Evolutionary conservation across 2,797 vertebrate genomes (phyloP).

Genomic region (Oceanodroma leucorhoa): DNA sequence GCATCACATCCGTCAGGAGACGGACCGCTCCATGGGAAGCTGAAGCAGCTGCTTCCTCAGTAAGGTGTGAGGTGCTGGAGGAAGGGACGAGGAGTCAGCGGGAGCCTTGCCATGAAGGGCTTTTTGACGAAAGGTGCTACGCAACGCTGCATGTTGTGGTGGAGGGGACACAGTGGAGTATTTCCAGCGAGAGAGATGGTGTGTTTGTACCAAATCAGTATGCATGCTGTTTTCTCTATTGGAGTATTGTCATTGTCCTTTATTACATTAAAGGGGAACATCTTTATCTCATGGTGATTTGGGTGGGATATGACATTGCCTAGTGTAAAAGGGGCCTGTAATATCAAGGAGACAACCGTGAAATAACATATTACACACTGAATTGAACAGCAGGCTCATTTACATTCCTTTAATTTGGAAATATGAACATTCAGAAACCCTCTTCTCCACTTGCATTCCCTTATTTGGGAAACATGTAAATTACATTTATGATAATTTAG

Average conservation of each 20-base stretch:
- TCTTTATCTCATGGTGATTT: conserved; percentile 63
- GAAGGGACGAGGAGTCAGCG: background rate
- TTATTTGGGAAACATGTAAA: conserved; percentile 58
- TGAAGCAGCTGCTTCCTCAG: background rate
- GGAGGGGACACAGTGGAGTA: background rate
- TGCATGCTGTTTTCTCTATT: background rate
- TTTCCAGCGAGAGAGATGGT: background rate
- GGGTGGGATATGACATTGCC: conserved; percentile 33
- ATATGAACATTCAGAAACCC: conserved; percentile 34
- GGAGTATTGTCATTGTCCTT: conserved; percentile 11
- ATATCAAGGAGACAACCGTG: conserved; percentile 66
- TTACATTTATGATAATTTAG: conserved; percentile 60
- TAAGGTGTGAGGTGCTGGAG: background rate
- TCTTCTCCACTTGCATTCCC: conserved; percentile 21
- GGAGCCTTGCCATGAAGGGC: accelerated
- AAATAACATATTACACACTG: conserved; percentile 62
- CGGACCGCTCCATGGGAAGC: accelerated
- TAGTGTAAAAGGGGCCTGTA: conserved; percentile 37
- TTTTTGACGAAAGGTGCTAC: background rate
- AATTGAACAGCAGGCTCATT: conserved; percentile 67
- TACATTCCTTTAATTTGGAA: conserved; percentile 67
- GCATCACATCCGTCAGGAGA: background rate
- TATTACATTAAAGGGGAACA: conserved; percentile 55
- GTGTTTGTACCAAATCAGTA: conserved; percentile 8
- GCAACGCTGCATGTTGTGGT: background rate